Base-by-base conservation (phyloP, 2,888 invertebrate genomes). In the Byasa hedistus region DNA sequence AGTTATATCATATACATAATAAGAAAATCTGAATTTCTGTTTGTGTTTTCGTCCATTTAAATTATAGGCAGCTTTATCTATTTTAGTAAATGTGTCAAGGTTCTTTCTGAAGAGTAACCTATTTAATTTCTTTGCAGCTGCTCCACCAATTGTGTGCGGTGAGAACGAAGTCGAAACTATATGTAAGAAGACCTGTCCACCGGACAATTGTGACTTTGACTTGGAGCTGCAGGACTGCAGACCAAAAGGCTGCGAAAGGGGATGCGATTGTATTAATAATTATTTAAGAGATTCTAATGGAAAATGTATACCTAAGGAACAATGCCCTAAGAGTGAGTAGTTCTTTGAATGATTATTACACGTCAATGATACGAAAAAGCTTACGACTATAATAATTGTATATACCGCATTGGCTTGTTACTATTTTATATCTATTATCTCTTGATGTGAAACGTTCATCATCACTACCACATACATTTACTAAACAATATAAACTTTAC, bases 181-280 rank as follows among this genome's bases (percentile, higher is more conserved):
- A 36, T 80, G 78, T 61, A 57, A 56, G 27, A 61, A 36, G 17
- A 21, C 52, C 12, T 70, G 70, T 58, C 81, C 82, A 0, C 79
- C 81, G n/a, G 78, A 83, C 36, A 70, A 72, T 24, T 83, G 79
- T 68, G 72, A 76, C 56, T 74, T 72, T 21, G 73, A 73, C 0
- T 51, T 69, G 0, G 78, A 73, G 56, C 59, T 10, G 0, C 76
- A 76, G 62, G 24, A 55, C 3, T 70, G 67, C 19, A 65, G 73
- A n/a, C 66, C 71, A 17, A 71, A 71, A 3, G 59, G 73, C 1
- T 83, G 82, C 65, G 72, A 76, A 61, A 69, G 72, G 51, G 84
- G 83, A 0, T 86, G 86, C 57, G 77, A 82, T 19, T 86, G 85
- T 66, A 70, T 76, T 2, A 52, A 72, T 0, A 78, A 76, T 39